Evolutionary conservation across 1,140 invertebrate genomes (phyloP), one percentile per base, ranked within the genome.

Genomic region (Anastatus disparis): DNA sequence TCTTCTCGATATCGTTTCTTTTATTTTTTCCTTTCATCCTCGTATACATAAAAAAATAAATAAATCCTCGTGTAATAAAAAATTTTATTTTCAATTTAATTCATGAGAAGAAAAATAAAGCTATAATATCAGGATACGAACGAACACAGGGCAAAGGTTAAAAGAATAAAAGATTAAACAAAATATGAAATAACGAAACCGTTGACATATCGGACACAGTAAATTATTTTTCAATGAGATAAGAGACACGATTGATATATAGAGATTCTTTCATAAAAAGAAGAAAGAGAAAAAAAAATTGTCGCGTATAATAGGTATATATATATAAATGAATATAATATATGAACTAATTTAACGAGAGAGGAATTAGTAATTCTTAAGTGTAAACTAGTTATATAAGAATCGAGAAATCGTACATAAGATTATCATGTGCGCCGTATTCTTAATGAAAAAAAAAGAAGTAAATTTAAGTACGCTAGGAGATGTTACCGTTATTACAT

Each of bases 401-500:
- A 1, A 42, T 52, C 24, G n/a, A 52, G 9, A 58, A 69, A 48
- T 52, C 4, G 20, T 22, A 26, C 15, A 26, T n/a, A 46, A 67
- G 20, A 17, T 67, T 35, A 31, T 26, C 7, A 44, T 46, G 12
- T 46, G 22, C 42, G 35, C 2, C 35, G 59, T 46, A 67, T 63
- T 72, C 65, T 67, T 68, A 61, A 68, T 55, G 35, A n/a, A 26
- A 7, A 53, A 46, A 8, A 42, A 26, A 53, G 13, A 61, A n/a
- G n/a, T n/a, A n/a, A n/a, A 69, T 55, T 4, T 64, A 65, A 64
- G 40, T 65, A 59, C 31, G 42, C 65, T 79, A 82, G 75, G 75
- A 74, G 76, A 82, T 83, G 83, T 85, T 85, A 83, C 78, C 82
- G 82, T 85, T 85, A 83, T 78, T 77, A 76, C 66, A 83, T 83